These are phyloP conservation scores for Sparidentex hasta DNA, from an alignment of 2,797 vertebrate species.

Conservation along the genomic window DNA sequence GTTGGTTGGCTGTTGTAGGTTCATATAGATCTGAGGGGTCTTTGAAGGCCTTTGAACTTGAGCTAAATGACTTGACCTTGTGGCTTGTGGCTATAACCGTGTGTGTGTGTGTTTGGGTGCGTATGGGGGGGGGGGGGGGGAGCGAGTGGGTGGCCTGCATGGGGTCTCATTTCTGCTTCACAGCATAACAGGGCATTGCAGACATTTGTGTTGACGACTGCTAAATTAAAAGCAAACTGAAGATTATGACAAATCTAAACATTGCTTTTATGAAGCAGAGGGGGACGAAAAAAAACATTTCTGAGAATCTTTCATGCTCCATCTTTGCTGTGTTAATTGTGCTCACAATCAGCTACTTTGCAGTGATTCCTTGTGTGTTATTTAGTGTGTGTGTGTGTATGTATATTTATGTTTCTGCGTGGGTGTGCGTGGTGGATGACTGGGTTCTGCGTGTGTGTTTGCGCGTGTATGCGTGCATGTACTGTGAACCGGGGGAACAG, in stretches of 20 bases:
- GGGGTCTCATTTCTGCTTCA: slow-evolving; percentile 78
- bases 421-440: slow-evolving; percentile 52
- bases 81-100: slow-evolving; percentile 77
- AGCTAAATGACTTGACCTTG: slow-evolving; percentile 97
- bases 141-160: slow-evolving; percentile 80
- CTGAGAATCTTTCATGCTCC: slow-evolving; percentile 75
- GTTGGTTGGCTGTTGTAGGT: slow-evolving; percentile 82
- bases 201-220: slow-evolving; percentile 78
- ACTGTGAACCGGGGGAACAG: slow-evolving; percentile 74
- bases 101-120: slow-evolving; percentile 38
- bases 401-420: slow-evolving; percentile 68
- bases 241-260: slow-evolving; percentile 84
- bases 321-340: slow-evolving; percentile 84
- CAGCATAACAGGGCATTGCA: slow-evolving; percentile 70
- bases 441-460: slow-evolving; percentile 30
- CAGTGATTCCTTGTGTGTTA: slow-evolving; percentile 70
- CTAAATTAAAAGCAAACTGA: slow-evolving; percentile 84
- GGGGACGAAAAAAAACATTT: slow-evolving; percentile 70
- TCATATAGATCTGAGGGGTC: slow-evolving; percentile 94
- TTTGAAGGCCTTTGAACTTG: slow-evolving; percentile 97
- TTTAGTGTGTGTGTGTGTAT: slow-evolving; percentile 45
- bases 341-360: slow-evolving; percentile 80
- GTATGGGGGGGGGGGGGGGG: slow-evolving; percentile 34
- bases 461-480: slow-evolving; percentile 33
- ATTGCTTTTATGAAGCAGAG: slow-evolving; percentile 78